A percentile compares a stretch with the other conserved stretches of the same genome.
Conservation (phyloP, 2,797 vertebrate species). For the Gallirallus australis region DNA sequence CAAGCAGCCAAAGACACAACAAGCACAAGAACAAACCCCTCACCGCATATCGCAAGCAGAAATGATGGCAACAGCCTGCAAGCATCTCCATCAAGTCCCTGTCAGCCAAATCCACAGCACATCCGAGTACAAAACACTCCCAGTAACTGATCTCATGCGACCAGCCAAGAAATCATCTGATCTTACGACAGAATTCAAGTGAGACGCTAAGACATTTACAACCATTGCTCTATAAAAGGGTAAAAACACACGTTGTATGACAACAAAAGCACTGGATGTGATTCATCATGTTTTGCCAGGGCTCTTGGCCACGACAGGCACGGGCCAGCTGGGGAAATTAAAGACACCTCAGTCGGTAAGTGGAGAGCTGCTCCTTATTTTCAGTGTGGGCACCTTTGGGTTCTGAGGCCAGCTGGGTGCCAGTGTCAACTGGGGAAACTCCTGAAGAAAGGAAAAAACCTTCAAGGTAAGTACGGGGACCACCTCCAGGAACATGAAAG, state of each 20-base stretch:
- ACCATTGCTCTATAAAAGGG: background rate
- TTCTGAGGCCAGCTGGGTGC: background rate
- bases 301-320: background rate
- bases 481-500: background rate
- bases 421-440: background rate
- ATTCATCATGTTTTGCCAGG: background rate
- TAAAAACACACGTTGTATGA: background rate
- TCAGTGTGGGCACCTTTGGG: background rate
- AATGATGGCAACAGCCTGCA: background rate
- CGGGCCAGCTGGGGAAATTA: background rate
- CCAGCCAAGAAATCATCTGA: background rate
- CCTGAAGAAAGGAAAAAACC: background rate
- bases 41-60: background rate
- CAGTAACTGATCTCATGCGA: background rate
- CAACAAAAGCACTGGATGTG: background rate
- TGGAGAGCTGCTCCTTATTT: background rate
- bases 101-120: background rate
- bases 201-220: background rate
- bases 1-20: background rate
- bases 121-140: background rate
- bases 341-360: background rate
- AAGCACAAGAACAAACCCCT: slow-evolving; percentile 2
- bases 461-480: background rate
- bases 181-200: background rate
- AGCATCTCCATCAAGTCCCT: background rate